Evolutionary conservation across 2,888 invertebrate genomes (phyloP).

Genomic region (Amaurobius ferox): DNA sequence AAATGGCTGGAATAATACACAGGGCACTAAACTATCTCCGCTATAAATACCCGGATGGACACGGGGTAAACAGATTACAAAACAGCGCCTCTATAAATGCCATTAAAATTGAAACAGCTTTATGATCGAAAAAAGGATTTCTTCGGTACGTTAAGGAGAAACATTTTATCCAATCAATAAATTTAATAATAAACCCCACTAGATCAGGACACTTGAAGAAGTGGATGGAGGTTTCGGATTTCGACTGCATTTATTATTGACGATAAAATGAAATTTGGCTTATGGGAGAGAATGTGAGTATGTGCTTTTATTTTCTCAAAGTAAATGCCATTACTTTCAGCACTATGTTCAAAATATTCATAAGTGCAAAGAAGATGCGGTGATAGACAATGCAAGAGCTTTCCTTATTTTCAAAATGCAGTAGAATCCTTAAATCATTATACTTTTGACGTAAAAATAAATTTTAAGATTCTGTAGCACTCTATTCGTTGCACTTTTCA

Average conservation of each 20-base stretch:
- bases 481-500: too few relatives aligned
- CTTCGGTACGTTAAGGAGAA: neutral
- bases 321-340: too few relatives aligned
- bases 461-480: too few relatives aligned
- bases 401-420: too few relatives aligned
- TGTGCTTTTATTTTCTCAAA: neutral
- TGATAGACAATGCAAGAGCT: too few relatives aligned
- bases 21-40: slow-evolving; percentile 18
- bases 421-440: too few relatives aligned
- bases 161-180: slow-evolving; percentile 58
- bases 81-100: slow-evolving; percentile 40
- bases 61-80: slow-evolving; percentile 17
- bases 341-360: too few relatives aligned
- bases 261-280: neutral
- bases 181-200: slow-evolving; percentile 61
- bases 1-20: too few relatives aligned
- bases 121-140: slow-evolving; percentile 29
- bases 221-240: neutral
- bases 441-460: too few relatives aligned
- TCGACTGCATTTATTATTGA: neutral
- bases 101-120: slow-evolving; percentile 62
- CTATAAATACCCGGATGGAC: slow-evolving; percentile 69
- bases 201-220: neutral
- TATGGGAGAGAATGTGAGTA: neutral
- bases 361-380: too few relatives aligned